These are phyloP conservation scores for Nanorana parkeri DNA, from an alignment of 2,113 vertebrate species.

Conservation along the genomic window DNA sequence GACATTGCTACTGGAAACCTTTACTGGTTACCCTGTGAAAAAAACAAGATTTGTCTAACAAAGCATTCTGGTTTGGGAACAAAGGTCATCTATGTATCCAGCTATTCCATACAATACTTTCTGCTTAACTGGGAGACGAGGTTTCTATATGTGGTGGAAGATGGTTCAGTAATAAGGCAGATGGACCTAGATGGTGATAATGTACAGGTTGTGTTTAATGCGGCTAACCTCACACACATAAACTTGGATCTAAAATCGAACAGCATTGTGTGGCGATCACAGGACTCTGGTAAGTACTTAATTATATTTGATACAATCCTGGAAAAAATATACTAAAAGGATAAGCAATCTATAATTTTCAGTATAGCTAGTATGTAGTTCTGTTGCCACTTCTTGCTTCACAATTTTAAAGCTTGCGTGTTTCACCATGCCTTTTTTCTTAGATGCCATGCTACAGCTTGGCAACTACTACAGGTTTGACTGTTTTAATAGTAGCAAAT, in stretches of 20 bases:
- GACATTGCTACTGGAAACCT: constrained; percentile 78
- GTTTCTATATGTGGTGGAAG: constrained; percentile 79
- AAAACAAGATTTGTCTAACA: constrained; percentile 72
- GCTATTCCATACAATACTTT: constrained; percentile 70
- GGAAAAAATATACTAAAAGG: too few relatives aligned
- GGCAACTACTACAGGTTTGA: too few relatives aligned
- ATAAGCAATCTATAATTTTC: too few relatives aligned
- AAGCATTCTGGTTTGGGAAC: constrained; percentile 49
- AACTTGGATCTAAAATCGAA: constrained; percentile 77
- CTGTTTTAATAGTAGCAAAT: too few relatives aligned
- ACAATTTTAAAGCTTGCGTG: too few relatives aligned
- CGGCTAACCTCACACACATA: constrained; percentile 60
- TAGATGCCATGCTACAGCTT: too few relatives aligned
- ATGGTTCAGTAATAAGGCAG: constrained; percentile 66
- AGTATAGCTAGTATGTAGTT: not conserved
- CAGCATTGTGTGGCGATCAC: constrained; percentile 81
- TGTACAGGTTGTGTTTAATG: constrained; percentile 68
- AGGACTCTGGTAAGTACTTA: constrained; percentile 69
- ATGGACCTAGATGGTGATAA: constrained; percentile 76
- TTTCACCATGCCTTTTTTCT: too few relatives aligned
- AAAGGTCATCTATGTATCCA: constrained; percentile 71
- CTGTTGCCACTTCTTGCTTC: not conserved
- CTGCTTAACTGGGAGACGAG: constrained; percentile 81
- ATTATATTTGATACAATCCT: too few relatives aligned
- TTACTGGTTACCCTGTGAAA: constrained; percentile 84